These are phyloP conservation scores for Arothron firmamentum DNA, from an alignment of 2,113 vertebrate species.

Conservation along the genomic window DNA sequence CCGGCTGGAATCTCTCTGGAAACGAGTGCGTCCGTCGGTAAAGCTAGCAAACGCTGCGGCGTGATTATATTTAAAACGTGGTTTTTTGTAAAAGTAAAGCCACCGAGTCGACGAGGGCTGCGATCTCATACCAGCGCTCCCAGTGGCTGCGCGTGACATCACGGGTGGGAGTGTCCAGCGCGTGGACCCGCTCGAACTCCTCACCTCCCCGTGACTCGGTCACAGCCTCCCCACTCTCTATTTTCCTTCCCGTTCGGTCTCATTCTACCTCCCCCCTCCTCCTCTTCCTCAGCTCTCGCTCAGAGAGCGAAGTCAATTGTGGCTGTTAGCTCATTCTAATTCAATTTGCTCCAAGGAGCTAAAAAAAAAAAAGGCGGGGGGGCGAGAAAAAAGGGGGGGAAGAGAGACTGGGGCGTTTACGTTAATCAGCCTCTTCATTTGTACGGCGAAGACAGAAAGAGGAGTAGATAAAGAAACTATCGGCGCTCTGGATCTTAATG, in stretches of 20 bases:
- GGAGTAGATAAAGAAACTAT: slow-evolving; percentile 60
- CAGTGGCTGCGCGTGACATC: slow-evolving; percentile 55
- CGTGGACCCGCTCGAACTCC: slow-evolving; percentile 49
- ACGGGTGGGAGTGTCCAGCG: slow-evolving; percentile 32
- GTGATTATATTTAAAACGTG: slow-evolving; percentile 59
- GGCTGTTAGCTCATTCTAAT: slow-evolving; percentile 64
- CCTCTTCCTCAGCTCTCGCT: slow-evolving; percentile 1
- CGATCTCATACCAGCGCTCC: slow-evolving; percentile 47
- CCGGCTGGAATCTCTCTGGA: slow-evolving; percentile 39
- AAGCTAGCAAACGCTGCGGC: slow-evolving; percentile 46
- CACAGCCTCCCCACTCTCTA: slow-evolving; percentile 45
- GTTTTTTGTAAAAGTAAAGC: slow-evolving; percentile 54
- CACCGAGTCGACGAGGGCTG: slow-evolving; percentile 55
- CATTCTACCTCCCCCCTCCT: slow-evolving; percentile 4
- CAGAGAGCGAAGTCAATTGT: slow-evolving; percentile 50
- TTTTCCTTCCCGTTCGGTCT: slow-evolving; percentile 20
- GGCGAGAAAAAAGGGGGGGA: neutral
- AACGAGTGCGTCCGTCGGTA: slow-evolving; percentile 46
- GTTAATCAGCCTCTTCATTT: slow-evolving; percentile 62
- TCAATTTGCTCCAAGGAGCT: slow-evolving; percentile 63
- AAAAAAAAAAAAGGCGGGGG: slow-evolving; percentile 2
- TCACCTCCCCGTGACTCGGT: slow-evolving; percentile 59
- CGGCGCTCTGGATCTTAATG: slow-evolving; percentile 57
- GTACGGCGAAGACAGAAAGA: slow-evolving; percentile 34
- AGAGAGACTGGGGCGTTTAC: slow-evolving; percentile 46